Percentiles rank a stretch among this genome's conserved stretches.
Conservation (phyloP, 2,113 vertebrate species). For the Steatornis caripensis region DNA sequence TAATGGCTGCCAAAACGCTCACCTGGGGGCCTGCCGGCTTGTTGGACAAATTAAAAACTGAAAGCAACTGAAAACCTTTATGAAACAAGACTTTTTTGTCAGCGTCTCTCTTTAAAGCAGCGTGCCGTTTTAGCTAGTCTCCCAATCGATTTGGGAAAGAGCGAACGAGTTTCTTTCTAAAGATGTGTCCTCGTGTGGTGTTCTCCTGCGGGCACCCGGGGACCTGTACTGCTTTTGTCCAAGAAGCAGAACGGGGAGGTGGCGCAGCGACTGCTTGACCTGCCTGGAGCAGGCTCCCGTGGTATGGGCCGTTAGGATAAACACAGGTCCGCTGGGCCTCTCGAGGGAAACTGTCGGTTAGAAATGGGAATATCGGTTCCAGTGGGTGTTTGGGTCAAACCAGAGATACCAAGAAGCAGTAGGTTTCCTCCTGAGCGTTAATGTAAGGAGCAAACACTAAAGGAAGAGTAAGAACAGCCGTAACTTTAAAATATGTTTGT, state of each 20-base stretch:
- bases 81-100: background rate
- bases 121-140: background rate
- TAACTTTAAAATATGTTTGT: too few relatives aligned
- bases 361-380: background rate
- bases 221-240: background rate
- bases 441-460: background rate
- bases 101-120: background rate
- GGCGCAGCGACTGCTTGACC: background rate
- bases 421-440: background rate
- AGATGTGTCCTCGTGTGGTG: background rate
- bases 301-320: accelerated
- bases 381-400: background rate
- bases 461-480: background rate
- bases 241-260: background rate
- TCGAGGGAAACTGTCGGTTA: background rate
- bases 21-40: background rate
- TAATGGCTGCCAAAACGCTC: background rate
- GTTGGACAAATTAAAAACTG: background rate
- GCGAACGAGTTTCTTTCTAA: background rate
- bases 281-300: background rate
- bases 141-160: background rate
- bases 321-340: background rate
- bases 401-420: background rate
- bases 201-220: accelerated
- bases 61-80: background rate